Evolutionary conservation across 2,113 vertebrate species (phyloP).

Genomic region (Lamprotornis superbus): DNA sequence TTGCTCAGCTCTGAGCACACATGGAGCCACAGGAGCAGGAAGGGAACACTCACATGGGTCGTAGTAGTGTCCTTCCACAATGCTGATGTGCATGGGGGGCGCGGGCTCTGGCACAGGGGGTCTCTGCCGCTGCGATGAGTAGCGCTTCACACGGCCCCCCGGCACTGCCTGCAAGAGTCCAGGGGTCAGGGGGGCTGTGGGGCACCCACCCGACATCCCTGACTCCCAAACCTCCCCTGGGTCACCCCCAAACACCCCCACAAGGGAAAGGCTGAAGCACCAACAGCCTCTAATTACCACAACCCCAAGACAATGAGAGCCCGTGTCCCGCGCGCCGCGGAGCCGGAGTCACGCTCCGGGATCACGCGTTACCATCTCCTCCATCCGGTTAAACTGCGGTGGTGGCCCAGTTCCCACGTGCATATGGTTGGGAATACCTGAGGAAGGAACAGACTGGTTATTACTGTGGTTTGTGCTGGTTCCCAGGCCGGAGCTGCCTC

Average conservation of each 20-base stretch:
- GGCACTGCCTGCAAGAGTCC: constrained; percentile 74
- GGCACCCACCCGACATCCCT: background rate
- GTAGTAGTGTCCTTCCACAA: constrained; percentile 97
- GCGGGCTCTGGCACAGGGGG: constrained; percentile 84
- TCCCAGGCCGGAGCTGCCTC: background rate
- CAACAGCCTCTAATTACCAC: background rate
- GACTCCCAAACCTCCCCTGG: background rate
- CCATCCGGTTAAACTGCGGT: constrained; percentile 83
- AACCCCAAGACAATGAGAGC: background rate
- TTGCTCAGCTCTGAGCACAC: background rate
- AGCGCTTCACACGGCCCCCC: constrained; percentile 89
- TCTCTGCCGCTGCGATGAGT: constrained; percentile 93
- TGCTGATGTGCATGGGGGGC: constrained; percentile 92
- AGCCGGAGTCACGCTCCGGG: background rate
- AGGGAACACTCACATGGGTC: constrained; percentile 86
- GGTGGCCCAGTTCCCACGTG: constrained; percentile 82
- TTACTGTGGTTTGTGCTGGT: background rate
- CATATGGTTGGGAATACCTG: constrained; percentile 84
- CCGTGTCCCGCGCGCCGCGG: background rate
- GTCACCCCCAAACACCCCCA: background rate
- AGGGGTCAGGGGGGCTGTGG: background rate
- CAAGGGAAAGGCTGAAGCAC: background rate
- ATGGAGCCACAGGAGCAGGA: background rate
- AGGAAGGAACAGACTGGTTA: background rate
- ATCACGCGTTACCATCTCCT: constrained; percentile 81